These are phyloP conservation scores for Xyrichtys novacula DNA, from an alignment of 2,797 vertebrate genomes.

Conservation along the genomic window DNA sequence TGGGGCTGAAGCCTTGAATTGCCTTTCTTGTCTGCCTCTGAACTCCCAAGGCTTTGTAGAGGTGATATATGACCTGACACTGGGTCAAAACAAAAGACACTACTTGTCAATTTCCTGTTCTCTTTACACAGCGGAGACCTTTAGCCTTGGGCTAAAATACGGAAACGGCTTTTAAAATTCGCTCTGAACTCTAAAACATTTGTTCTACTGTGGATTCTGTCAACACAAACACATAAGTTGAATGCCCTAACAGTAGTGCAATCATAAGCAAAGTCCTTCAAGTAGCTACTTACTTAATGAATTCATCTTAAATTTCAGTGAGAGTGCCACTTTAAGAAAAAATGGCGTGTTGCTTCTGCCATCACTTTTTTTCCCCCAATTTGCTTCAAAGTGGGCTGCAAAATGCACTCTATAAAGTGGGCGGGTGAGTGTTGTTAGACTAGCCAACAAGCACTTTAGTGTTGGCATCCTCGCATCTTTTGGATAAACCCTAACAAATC, in stretches of 20 bases:
- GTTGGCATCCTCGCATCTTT: not conserved
- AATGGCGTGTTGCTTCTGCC: no score
- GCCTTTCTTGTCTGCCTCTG: slow-evolving; percentile 24
- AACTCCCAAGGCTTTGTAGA: slow-evolving; percentile 39
- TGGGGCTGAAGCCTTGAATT: slow-evolving; percentile 39
- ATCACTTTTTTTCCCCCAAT: no score
- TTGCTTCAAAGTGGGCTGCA: no score
- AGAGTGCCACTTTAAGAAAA: no score
- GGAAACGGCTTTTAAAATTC: slow-evolving; percentile 17
- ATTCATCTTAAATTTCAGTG: not conserved
- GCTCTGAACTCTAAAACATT: slow-evolving; percentile 14
- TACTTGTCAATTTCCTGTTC: slow-evolving; percentile 40
- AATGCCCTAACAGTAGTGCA: not conserved
- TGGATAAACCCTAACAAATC: not conserved
- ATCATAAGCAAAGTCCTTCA: not conserved
- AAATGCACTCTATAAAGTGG: no score
- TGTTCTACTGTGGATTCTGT: slow-evolving; percentile 5
- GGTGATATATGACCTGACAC: slow-evolving; percentile 58
- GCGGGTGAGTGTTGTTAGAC: not conserved
- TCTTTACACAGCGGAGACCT: slow-evolving; percentile 30
- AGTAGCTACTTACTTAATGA: not conserved
- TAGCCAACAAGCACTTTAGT: not conserved
- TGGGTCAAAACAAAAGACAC: slow-evolving; percentile 59
- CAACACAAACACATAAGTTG: not conserved
- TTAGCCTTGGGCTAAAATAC: slow-evolving; percentile 32